phyloP scores from a whole-genome alignment of 2,113 vertebrate species.

The Crotalus tigris region DNA sequence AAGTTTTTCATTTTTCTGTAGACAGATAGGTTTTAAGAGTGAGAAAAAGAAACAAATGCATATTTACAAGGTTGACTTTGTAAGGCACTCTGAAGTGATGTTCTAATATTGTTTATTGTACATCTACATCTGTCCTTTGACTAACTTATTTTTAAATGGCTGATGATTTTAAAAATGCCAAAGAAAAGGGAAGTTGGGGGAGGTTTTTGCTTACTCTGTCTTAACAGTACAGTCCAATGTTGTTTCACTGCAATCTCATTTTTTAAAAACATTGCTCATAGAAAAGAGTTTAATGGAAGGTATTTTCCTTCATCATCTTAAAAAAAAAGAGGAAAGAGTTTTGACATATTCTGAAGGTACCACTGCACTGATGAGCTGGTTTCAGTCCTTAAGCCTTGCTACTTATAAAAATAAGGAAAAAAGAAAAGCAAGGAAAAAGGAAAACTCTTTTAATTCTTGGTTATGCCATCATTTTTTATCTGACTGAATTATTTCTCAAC shows the following conservation, averaged over 20 bases:
- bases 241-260: neutral
- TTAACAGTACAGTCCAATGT: neutral
- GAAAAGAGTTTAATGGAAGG: neutral
- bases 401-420: constrained; percentile 41
- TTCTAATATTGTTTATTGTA: neutral
- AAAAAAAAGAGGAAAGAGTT: neutral
- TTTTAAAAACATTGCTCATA: neutral
- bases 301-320: neutral
- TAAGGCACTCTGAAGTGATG: neutral
- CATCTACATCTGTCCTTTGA: neutral
- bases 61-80: neutral
- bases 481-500: constrained; percentile 72
- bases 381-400: neutral
- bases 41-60: neutral
- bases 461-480: constrained; percentile 61
- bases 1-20: neutral
- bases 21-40: neutral
- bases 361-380: neutral
- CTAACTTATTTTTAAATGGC: neutral
- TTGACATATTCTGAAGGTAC: constrained; percentile 23
- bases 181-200: neutral
- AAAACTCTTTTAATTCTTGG: constrained; percentile 49
- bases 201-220: neutral
- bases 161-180: neutral
- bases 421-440: constrained; percentile 29